phyloP scores from a whole-genome alignment of 2,113 vertebrate species.

The Tapirus terrestris region DNA sequence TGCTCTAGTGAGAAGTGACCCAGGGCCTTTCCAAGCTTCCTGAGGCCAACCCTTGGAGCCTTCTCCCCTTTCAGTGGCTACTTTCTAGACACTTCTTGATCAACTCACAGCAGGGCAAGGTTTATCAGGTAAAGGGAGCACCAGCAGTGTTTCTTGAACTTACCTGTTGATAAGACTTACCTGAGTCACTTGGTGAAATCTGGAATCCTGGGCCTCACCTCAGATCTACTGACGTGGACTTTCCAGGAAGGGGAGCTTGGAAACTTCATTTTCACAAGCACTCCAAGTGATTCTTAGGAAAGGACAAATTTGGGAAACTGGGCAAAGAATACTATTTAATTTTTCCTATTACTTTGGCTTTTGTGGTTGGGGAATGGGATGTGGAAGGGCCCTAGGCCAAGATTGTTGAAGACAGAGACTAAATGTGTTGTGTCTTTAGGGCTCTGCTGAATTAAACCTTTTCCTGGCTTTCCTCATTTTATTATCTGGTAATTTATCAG shows the following conservation, averaged over 20 bases:
- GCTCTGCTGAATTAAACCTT: not conserved
- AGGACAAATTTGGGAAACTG: not conserved
- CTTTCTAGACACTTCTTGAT: not conserved
- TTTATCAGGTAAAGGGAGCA: not conserved
- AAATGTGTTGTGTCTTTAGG: not conserved
- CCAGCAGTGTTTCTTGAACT: not conserved
- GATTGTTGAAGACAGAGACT: not conserved
- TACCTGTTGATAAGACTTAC: not conserved
- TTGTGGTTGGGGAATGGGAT: not conserved
- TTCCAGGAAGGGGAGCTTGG: not conserved
- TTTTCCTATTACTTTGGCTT: not conserved
- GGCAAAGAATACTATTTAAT: not conserved
- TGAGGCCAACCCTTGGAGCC: not conserved
- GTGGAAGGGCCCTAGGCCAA: not conserved
- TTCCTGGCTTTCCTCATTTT: not conserved
- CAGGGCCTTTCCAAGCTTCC: not conserved
- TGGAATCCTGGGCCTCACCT: not conserved
- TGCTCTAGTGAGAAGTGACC: not conserved
- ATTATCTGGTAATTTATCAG: not conserved
- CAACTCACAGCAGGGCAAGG: not conserved
- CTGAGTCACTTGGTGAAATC: not conserved
- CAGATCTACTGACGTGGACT: not conserved
- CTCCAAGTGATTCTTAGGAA: not conserved
- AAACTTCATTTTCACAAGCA: not conserved
- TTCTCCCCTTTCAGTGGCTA: not conserved